Conservation (phyloP, 2,113 vertebrate species). For the Forbesichthys papilliferus region DNA sequence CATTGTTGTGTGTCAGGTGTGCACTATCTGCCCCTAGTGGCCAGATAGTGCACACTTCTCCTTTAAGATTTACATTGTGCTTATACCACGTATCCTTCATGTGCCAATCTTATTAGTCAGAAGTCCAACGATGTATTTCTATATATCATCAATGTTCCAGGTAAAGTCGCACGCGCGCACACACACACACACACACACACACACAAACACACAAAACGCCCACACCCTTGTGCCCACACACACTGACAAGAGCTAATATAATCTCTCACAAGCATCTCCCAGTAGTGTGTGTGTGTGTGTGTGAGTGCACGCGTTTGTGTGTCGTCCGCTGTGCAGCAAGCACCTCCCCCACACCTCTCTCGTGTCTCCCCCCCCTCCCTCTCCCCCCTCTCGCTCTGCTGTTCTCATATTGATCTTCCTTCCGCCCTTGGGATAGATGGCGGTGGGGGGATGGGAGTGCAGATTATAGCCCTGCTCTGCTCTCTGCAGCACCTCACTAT, state of each 20-base stretch:
- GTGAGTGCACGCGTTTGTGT: background rate
- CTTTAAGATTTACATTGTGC: too few species aligned
- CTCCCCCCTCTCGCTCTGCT: background rate
- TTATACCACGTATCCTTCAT: too few species aligned
- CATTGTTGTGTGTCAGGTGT: too few species aligned
- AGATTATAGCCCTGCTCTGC: constrained; percentile 58
- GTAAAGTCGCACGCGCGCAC: too few species aligned
- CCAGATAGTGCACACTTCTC: too few species aligned
- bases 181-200: too few species aligned
- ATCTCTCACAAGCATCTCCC: background rate
- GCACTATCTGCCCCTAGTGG: too few species aligned
- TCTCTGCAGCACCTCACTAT: constrained; percentile 49
- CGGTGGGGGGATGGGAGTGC: constrained; percentile 24
- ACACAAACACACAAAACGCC: too few species aligned
- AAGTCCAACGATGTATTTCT: too few species aligned
- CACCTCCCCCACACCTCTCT: background rate
- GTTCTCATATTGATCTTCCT: constrained; percentile 34
- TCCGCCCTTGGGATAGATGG: constrained; percentile 36
- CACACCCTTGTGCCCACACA: too few species aligned
- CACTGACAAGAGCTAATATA: background rate
- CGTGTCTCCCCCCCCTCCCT: background rate
- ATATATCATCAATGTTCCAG: too few species aligned
- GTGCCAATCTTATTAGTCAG: too few species aligned
- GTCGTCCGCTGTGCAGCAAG: background rate
- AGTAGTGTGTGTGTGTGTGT: background rate